Evolutionary conservation across 2,797 vertebrate species (phyloP).

Genomic region (Bradypodion pumilum): DNA sequence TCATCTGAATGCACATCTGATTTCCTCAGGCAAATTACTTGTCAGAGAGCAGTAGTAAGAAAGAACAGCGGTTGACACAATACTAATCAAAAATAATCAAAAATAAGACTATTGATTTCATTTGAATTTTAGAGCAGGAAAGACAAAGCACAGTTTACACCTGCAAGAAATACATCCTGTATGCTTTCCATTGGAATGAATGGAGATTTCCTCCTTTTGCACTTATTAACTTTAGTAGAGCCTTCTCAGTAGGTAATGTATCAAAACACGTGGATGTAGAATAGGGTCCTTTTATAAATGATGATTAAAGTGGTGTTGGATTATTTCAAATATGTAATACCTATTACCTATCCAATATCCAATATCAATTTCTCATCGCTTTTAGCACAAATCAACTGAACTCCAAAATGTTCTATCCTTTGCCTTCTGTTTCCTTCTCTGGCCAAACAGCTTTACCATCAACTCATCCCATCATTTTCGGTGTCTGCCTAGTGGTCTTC

Average conservation of each 20-base stretch:
- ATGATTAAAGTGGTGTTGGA: not conserved
- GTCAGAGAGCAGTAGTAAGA: not conserved
- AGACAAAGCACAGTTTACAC: not conserved
- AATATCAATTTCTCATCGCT: too few species aligned
- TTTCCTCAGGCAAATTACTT: slow-evolving; percentile 11
- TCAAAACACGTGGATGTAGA: too few species aligned
- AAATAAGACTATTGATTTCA: not conserved
- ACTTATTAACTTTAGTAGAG: not conserved
- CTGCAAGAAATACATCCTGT: not conserved
- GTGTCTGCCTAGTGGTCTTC: too few species aligned
- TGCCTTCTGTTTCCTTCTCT: too few species aligned
- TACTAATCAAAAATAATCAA: not conserved
- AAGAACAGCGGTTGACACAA: not conserved
- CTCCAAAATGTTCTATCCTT: too few species aligned
- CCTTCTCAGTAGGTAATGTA: not conserved
- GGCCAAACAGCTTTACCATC: too few species aligned
- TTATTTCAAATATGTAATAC: not conserved
- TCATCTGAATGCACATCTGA: not conserved
- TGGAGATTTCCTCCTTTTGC: not conserved
- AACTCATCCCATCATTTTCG: too few species aligned
- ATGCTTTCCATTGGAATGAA: not conserved
- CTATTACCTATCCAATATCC: too few species aligned
- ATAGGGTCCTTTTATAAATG: not conserved
- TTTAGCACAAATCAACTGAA: too few species aligned
- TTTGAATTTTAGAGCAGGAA: not conserved